A percentile compares a stretch with the other conserved stretches of the same genome.
Evolutionary conservation across 2,797 vertebrate genomes (phyloP).

Genomic region (Myotis planiceps): DNA sequence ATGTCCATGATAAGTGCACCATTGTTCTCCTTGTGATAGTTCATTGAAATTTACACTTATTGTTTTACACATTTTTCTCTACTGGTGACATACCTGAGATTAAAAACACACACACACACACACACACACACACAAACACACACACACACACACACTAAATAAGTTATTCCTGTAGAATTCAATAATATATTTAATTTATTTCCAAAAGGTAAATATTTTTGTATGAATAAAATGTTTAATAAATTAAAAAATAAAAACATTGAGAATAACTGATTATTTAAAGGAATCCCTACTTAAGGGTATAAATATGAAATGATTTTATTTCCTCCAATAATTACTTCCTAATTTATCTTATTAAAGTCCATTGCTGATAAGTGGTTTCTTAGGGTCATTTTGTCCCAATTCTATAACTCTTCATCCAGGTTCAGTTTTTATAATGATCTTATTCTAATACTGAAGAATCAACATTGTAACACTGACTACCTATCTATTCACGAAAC

Average conservation of each 20-base stretch:
- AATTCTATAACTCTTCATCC: not conserved
- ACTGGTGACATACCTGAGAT: not conserved
- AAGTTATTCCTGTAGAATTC: not conserved
- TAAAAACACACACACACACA: not conserved
- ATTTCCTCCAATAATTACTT: not conserved
- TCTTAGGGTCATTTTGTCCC: not conserved
- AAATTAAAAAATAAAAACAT: not conserved
- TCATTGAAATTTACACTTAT: not conserved
- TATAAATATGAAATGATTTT: not conserved
- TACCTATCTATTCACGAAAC: not conserved
- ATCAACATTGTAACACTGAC: not conserved
- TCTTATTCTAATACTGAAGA: not conserved
- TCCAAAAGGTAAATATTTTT: not conserved
- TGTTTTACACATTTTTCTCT: not conserved
- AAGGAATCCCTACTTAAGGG: not conserved
- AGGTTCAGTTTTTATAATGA: not conserved
- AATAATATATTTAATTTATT: not conserved
- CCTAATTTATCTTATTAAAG: not conserved
- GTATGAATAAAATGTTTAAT: not conserved
- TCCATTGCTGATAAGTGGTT: not conserved
- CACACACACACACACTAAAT: not conserved
- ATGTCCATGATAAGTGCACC: no score
- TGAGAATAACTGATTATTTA: not conserved
- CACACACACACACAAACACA: no score
- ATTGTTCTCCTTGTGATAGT: not conserved